phyloP scores from a whole-genome alignment of 2,888 invertebrate species.

The Plusia festucae region DNA sequence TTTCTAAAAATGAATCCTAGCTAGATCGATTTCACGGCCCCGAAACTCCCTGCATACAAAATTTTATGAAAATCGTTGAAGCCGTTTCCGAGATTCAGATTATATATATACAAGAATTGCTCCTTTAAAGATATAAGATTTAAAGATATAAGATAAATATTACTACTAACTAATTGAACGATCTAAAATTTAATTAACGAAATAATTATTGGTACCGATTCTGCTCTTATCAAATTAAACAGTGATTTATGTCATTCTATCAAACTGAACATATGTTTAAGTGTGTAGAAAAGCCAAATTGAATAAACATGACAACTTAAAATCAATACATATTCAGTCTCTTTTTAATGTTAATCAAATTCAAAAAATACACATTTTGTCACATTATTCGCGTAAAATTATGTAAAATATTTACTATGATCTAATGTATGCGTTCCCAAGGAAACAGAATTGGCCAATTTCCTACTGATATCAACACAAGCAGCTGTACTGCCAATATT shows the following conservation, averaged over 20 bases:
- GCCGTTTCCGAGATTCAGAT: too few relatives aligned
- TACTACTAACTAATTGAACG: constrained; percentile 3
- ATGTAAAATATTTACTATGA: not conserved
- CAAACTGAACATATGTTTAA: constrained; percentile 16
- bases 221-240: constrained; percentile 12
- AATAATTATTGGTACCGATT: constrained; percentile 23
- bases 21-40: too few relatives aligned
- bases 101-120: too few relatives aligned
- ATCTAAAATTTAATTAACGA: constrained; percentile 37
- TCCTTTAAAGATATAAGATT: too few relatives aligned
- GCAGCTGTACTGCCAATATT: too few relatives aligned
- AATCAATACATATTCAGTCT: constrained; percentile 39
- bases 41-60: too few relatives aligned
- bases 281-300: constrained; percentile 19
- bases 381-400: constrained; percentile 16
- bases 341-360: constrained; percentile 39
- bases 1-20: too few relatives aligned
- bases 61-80: too few relatives aligned
- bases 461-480: too few relatives aligned
- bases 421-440: not conserved
- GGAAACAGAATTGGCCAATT: too few relatives aligned
- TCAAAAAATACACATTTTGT: constrained; percentile 21
- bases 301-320: constrained; percentile 40
- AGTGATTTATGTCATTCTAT: constrained; percentile 45
- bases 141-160: too few relatives aligned